Conservation (phyloP, 2,797 vertebrate species). For the Pagetopsis macropterus region DNA sequence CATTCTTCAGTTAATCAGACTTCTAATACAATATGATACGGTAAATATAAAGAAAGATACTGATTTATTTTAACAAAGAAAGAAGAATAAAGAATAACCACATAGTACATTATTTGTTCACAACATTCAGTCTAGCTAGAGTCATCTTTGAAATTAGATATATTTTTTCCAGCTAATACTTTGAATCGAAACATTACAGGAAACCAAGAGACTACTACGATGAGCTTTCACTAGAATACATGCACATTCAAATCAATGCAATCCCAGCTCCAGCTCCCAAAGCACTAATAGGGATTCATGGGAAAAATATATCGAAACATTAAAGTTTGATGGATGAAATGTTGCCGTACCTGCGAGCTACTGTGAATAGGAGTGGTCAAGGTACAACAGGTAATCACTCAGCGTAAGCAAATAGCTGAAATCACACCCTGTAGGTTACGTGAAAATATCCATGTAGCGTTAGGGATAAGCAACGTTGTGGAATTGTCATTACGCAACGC, state of each 20-base stretch:
- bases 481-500: conserved; percentile 18
- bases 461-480: conserved; percentile 25
- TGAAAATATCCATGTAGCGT: conserved; percentile 20
- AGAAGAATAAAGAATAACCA: conserved; percentile 5
- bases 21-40: too few species aligned
- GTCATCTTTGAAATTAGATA: not conserved
- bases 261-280: conserved; percentile 57
- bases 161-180: conserved; percentile 1
- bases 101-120: not conserved
- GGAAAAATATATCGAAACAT: not conserved
- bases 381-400: conserved; percentile 46
- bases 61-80: conserved; percentile 8
- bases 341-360: conserved; percentile 46
- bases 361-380: conserved; percentile 51
- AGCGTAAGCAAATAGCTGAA: conserved; percentile 27
- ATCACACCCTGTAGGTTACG: conserved; percentile 21
- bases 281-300: conserved; percentile 67
- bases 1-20: not conserved
- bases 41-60: not conserved
- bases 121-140: not conserved
- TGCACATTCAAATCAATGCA: conserved; percentile 62
- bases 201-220: conserved; percentile 32
- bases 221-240: conserved; percentile 44
- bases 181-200: conserved; percentile 15
- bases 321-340: conserved; percentile 57